These are phyloP conservation scores for Coregonus suidteri DNA, from an alignment of 2,797 vertebrate genomes.

Conservation along the genomic window DNA sequence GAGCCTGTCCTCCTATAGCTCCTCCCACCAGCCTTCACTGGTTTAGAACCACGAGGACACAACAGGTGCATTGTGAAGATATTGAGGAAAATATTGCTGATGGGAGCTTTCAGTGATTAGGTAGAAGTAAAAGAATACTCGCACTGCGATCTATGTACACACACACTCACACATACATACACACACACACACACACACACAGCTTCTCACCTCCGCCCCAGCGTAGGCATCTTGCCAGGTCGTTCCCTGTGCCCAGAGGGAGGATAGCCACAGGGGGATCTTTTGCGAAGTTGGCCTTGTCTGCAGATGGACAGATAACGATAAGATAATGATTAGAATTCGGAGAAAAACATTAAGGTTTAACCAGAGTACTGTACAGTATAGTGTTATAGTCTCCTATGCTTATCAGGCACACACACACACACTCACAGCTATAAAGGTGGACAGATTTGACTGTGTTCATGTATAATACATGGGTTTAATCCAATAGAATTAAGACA, in stretches of 20 bases:
- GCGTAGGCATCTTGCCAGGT: conserved; percentile 91
- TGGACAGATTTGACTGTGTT: neutral
- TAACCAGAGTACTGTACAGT: neutral
- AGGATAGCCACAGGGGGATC: conserved; percentile 89
- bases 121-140: neutral
- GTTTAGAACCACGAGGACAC: neutral
- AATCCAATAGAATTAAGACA: neutral
- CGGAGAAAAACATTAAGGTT: neutral
- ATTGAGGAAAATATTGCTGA: neutral
- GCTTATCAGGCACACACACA: too few relatives aligned
- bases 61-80: neutral
- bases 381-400: neutral
- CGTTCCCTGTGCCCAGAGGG: conserved; percentile 92
- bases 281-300: conserved; percentile 84
- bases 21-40: too few relatives aligned
- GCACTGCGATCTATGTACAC: conserved; percentile 1
- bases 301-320: conserved; percentile 66
- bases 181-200: conserved; percentile 4
- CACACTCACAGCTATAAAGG: too few relatives aligned
- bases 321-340: neutral
- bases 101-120: neutral
- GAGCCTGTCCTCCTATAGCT: too few relatives aligned
- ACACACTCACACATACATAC: neutral
- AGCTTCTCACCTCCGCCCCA: conserved; percentile 92
- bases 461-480: neutral